A percentile compares a stretch with the other conserved stretches of the same genome.
Evolutionary conservation across 2,113 vertebrate genomes (phyloP).

Genomic region (Scartelaos histophorus): DNA sequence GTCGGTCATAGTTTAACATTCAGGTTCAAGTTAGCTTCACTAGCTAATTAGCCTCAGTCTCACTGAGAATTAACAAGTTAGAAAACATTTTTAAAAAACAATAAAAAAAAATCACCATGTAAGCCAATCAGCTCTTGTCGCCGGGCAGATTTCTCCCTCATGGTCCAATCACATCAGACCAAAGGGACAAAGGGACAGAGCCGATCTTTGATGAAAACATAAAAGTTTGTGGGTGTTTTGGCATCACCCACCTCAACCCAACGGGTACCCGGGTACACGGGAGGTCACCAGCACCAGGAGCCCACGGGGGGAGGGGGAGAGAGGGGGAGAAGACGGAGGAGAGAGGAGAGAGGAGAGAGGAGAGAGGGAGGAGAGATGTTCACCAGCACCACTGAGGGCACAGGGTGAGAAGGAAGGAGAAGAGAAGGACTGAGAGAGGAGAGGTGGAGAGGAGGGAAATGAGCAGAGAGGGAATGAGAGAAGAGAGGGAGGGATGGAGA

Average conservation of each 20-base stretch:
- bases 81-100: constrained; percentile 64
- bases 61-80: constrained; percentile 84
- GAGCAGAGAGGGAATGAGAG: constrained; percentile 77
- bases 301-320: constrained; percentile 8
- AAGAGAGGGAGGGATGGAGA: constrained; percentile 1
- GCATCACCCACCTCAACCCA: constrained; percentile 75
- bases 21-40: constrained; percentile 82
- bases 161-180: constrained; percentile 75
- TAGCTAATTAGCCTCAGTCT: constrained; percentile 91
- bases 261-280: constrained; percentile 92
- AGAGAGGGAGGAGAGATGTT: constrained; percentile 8
- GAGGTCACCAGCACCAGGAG: constrained; percentile 95
- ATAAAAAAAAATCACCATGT: constrained; percentile 18
- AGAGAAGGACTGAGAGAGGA: constrained; percentile 37
- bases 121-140: constrained; percentile 70
- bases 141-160: constrained; percentile 55
- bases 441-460: too few relatives aligned
- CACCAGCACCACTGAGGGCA: too few relatives aligned
- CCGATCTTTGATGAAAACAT: constrained; percentile 62
- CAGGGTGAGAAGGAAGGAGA: too few relatives aligned
- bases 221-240: constrained; percentile 45
- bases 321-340: too few relatives aligned
- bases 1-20: constrained; percentile 81
- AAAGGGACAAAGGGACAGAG: constrained; percentile 19
- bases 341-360: constrained; percentile 66